Conservation (phyloP, 1,140 invertebrate genomes). For the Potamilus streckersoni region DNA sequence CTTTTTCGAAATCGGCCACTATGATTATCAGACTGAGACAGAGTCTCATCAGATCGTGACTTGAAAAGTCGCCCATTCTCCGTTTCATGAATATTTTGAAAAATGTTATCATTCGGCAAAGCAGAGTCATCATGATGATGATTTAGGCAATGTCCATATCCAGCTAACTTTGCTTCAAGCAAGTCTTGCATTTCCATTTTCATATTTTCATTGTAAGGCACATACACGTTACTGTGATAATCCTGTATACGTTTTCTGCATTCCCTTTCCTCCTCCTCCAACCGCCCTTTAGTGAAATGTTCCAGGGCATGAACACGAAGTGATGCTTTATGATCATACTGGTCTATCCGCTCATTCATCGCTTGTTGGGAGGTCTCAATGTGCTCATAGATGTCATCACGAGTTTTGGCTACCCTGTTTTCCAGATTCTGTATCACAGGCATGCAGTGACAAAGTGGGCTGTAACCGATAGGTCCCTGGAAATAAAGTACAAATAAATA, state of each 20-base stretch:
- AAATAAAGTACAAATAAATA: conserved; percentile 2
- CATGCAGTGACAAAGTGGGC: conserved; percentile 85
- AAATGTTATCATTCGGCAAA: conserved; percentile 54
- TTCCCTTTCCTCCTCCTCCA: conserved; percentile 45
- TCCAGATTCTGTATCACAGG: conserved; percentile 90
- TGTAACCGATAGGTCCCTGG: conserved; percentile 87
- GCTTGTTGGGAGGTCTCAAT: conserved; percentile 84
- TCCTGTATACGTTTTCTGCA: conserved; percentile 46
- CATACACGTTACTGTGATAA: conserved; percentile 33
- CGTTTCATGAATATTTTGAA: conserved; percentile 51
- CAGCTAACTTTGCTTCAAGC: conserved; percentile 53
- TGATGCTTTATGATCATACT: conserved; percentile 80
- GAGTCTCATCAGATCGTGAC: conserved; percentile 65
- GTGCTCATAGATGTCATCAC: conserved; percentile 85
- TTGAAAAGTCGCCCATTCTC: conserved; percentile 58
- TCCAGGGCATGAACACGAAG: conserved; percentile 75
- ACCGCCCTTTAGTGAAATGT: conserved; percentile 47
- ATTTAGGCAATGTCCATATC: conserved; percentile 56
- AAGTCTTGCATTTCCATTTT: conserved; percentile 53
- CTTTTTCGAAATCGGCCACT: conserved; percentile 58
- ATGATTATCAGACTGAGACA: conserved; percentile 63
- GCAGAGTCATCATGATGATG: conserved; percentile 64
- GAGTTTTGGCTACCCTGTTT: conserved; percentile 84
- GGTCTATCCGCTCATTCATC: conserved; percentile 83
- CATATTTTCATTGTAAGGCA: conserved; percentile 35